Conservation (phyloP, 2,797 vertebrate species). For the Xenops minutus region DNA sequence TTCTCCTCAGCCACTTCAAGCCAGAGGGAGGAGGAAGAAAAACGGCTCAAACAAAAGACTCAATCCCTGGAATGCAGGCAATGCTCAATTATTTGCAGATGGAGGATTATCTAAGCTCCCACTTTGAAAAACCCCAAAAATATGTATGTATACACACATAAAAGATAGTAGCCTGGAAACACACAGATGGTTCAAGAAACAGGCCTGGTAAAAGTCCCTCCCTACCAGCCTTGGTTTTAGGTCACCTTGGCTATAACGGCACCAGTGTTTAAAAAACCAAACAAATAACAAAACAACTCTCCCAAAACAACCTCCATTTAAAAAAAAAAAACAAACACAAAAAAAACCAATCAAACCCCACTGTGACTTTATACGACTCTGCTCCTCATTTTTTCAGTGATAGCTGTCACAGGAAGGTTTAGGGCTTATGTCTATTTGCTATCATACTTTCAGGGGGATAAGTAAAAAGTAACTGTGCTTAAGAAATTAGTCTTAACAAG, state of each 20-base stretch:
- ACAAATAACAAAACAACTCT: neutral
- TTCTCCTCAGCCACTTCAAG: neutral
- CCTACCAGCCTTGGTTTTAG: neutral
- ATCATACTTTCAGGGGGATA: neutral
- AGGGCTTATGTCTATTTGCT: neutral
- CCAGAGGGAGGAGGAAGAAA: neutral
- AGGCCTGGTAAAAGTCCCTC: neutral
- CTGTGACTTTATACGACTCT: neutral
- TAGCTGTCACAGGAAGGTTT: neutral
- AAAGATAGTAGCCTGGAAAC: neutral
- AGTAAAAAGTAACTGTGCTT: neutral
- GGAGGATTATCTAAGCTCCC: neutral
- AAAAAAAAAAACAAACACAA: neutral
- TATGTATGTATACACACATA: neutral
- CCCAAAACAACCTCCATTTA: fast-evolving
- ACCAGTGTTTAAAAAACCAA: neutral
- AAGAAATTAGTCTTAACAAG: neutral
- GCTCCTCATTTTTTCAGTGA: neutral
- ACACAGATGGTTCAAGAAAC: neutral
- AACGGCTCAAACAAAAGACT: neutral
- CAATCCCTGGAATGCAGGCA: neutral
- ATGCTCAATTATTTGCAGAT: neutral
- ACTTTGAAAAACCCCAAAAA: neutral
- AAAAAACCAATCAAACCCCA: neutral
- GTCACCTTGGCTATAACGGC: neutral